Conservation (phyloP, 2,888 invertebrate genomes). For the Heliconius ethilla region DNA sequence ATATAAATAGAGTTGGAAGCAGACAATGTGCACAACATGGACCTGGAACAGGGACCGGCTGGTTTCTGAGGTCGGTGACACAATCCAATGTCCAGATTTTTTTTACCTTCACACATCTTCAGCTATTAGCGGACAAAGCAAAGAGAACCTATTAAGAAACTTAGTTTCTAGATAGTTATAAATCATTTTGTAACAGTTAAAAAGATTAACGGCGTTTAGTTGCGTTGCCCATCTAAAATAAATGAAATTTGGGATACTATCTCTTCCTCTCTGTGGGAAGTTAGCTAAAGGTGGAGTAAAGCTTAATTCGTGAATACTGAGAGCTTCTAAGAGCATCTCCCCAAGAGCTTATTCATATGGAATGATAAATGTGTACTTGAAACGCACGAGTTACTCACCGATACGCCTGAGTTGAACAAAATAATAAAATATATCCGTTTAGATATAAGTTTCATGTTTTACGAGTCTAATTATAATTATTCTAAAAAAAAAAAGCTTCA, state of each 20-base stretch:
- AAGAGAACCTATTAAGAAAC: background rate
- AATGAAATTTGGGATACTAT: too few species aligned
- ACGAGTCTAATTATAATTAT: background rate
- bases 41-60: background rate
- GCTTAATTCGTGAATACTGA: too few species aligned
- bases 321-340: background rate
- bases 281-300: too few species aligned
- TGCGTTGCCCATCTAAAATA: background rate
- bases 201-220: background rate
- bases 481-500: too few species aligned
- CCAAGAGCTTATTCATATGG: constrained; percentile 6
- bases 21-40: background rate
- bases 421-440: constrained; percentile 16
- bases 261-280: too few species aligned
- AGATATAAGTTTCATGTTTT: background rate
- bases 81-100: background rate
- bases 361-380: constrained; percentile 23
- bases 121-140: background rate
- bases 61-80: background rate
- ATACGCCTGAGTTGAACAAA: constrained; percentile 9
- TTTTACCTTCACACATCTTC: background rate
- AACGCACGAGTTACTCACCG: constrained; percentile 8
- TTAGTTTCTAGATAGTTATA: background rate
- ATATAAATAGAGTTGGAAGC: background rate
- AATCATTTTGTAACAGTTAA: background rate